These are phyloP conservation scores for Trachythela sp. DNA, from an alignment of 64 coral and sea anemone species.

Conservation along the genomic window DNA sequence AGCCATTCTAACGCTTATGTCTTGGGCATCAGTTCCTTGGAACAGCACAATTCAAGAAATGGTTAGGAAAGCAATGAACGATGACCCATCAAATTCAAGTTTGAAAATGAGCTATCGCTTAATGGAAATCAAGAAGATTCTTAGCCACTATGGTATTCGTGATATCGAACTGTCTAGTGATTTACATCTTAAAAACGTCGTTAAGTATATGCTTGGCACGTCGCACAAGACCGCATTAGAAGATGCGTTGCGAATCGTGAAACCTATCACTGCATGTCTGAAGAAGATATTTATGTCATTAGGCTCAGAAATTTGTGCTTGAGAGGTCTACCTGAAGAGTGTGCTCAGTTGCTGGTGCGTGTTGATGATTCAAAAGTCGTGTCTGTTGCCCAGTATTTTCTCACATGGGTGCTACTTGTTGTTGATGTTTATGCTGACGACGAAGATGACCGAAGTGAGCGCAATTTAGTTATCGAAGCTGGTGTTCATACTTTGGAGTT, in stretches of 20 bases:
- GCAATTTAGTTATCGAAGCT: background rate
- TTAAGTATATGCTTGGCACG: background rate
- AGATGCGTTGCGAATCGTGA: constrained; percentile 6
- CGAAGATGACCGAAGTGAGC: background rate
- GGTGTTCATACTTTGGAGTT: background rate
- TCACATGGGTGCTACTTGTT: background rate
- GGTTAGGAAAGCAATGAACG: constrained; percentile 5
- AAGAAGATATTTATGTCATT: constrained; percentile 1
- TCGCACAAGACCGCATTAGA: background rate
- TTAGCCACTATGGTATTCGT: constrained; percentile 6
- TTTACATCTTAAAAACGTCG: background rate
- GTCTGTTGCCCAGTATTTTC: background rate
- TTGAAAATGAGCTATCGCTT: constrained; percentile 1
- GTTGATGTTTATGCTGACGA: background rate
- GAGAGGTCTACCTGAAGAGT: background rate
- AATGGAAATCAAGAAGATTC: constrained; percentile 4
- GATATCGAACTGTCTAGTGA: background rate
- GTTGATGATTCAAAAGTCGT: background rate
- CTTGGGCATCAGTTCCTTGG: constrained; percentile 15
- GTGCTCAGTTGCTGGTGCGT: background rate
- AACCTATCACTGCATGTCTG: background rate
- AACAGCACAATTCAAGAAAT: background rate
- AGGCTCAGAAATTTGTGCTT: background rate
- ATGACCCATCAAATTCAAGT: background rate
- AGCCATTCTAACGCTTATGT: background rate